These are phyloP conservation scores for Cephus spinipes DNA, from an alignment of 2,888 invertebrate genomes.

Conservation along the genomic window DNA sequence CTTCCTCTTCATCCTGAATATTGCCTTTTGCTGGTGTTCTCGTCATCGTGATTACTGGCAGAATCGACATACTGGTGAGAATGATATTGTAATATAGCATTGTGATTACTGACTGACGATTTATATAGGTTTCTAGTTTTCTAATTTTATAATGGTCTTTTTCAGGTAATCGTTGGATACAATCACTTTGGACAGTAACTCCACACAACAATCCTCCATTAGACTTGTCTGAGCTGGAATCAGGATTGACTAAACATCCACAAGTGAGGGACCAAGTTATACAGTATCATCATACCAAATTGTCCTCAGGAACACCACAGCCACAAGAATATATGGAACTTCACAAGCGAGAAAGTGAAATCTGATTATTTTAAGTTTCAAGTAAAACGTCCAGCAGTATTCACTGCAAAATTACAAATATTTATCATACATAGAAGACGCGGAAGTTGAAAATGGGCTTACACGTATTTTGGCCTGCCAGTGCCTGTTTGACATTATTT, in stretches of 20 bases:
- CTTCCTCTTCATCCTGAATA: conserved; percentile 79
- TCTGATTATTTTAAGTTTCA: conserved; percentile 66
- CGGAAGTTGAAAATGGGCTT: conserved; percentile 71
- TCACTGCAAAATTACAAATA: conserved; percentile 6
- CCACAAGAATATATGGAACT: conserved; percentile 72
- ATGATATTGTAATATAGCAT: conserved; percentile 10
- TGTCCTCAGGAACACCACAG: conserved; percentile 40
- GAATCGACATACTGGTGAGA: conserved; percentile 81
- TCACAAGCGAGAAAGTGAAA: conserved; percentile 85
- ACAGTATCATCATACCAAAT: conserved; percentile 60
- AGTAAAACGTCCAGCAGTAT: conserved; percentile 11
- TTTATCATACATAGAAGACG: neutral
- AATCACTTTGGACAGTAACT: conserved; percentile 86
- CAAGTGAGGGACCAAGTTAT: conserved; percentile 50
- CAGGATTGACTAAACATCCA: conserved; percentile 61
- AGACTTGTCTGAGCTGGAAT: conserved; percentile 81
- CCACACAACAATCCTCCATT: conserved; percentile 86
- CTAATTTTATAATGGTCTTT: conserved; percentile 21
- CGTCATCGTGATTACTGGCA: conserved; percentile 85
- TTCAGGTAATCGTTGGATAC: conserved; percentile 85
- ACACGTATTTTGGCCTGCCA: conserved; percentile 82
- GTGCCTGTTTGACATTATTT: conserved; percentile 79
- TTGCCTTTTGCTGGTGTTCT: conserved; percentile 85
- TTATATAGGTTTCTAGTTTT: neutral
- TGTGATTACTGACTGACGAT: conserved; percentile 5